Evolutionary conservation across 2,797 vertebrate genomes (phyloP).

Genomic region (Florisuga fusca): DNA sequence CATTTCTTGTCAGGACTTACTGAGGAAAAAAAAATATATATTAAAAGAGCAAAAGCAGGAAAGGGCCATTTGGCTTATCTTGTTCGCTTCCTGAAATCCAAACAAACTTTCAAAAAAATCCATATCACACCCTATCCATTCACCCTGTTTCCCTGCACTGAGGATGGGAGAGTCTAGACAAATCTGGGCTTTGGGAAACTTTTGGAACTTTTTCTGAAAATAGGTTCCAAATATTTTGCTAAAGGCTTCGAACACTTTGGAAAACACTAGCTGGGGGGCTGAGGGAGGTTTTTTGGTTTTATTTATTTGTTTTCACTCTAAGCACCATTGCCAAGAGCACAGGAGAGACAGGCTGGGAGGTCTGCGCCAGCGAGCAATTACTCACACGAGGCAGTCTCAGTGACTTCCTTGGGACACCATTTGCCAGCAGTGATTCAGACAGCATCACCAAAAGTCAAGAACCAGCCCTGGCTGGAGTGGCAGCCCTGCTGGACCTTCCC

Average conservation of each 20-base stretch:
- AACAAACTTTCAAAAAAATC: constrained; percentile 73
- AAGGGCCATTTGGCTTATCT: constrained; percentile 75
- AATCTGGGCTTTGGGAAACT: constrained; percentile 53
- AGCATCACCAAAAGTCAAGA: background rate
- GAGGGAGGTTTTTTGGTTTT: background rate
- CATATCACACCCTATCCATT: constrained; percentile 69
- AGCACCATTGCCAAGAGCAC: constrained; percentile 35
- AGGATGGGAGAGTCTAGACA: constrained; percentile 59
- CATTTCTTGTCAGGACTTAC: constrained; percentile 31
- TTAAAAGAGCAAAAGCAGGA: constrained; percentile 69
- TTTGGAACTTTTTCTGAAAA: constrained; percentile 58
- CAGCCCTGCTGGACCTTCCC: background rate
- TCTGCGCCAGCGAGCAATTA: background rate
- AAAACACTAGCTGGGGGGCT: constrained; percentile 1
- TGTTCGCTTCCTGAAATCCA: constrained; percentile 79
- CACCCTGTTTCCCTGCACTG: constrained; percentile 45
- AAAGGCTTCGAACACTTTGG: background rate
- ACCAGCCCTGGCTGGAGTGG: background rate
- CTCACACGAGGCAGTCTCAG: background rate
- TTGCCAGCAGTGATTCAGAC: constrained; percentile 22
- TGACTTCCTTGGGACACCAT: constrained; percentile 1
- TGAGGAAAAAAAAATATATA: background rate
- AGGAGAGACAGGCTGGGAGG: constrained; percentile 19
- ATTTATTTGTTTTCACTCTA: constrained; percentile 53
- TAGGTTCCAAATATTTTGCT: constrained; percentile 65